Conservation (phyloP, 2,113 vertebrate species). For the Cololabis saira region DNA sequence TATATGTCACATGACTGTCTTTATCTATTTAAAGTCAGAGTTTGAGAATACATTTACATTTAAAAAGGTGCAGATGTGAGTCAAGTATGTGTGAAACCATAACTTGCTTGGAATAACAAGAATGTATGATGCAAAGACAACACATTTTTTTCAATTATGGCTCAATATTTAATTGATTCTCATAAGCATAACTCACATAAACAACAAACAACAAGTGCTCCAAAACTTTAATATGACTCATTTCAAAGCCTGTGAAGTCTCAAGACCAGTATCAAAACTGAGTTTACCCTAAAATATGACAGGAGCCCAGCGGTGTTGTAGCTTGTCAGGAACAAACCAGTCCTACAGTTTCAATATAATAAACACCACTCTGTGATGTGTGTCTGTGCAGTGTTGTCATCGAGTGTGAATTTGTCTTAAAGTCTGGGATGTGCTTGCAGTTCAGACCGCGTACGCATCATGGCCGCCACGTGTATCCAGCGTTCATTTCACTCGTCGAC, state of each 20-base stretch:
- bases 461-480: too few relatives aligned
- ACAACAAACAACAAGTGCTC: slow-evolving; percentile 45
- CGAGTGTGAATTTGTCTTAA: slow-evolving; percentile 22
- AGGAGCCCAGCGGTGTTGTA: slow-evolving; percentile 33
- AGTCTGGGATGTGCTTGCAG: too few relatives aligned
- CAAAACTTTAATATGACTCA: not conserved
- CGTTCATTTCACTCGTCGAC: too few relatives aligned
- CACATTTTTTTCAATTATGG: slow-evolving; percentile 18
- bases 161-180: slow-evolving; percentile 35
- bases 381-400: slow-evolving; percentile 15
- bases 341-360: slow-evolving; percentile 24
- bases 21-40: slow-evolving; percentile 1
- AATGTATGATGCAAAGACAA: slow-evolving; percentile 33
- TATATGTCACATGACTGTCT: too few relatives aligned
- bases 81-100: slow-evolving; percentile 43
- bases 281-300: slow-evolving; percentile 20
- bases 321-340: slow-evolving; percentile 29
- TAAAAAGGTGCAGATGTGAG: slow-evolving; percentile 18
- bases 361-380: slow-evolving; percentile 25
- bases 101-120: slow-evolving; percentile 36
- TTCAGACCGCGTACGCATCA: too few relatives aligned
- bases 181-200: slow-evolving; percentile 10
- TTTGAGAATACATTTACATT: slow-evolving; percentile 25
- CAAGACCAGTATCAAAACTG: not conserved
- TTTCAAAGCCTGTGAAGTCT: slow-evolving; percentile 11